Conservation (phyloP, 53 echinoderm and acorn worm genomes). For the Antedon mediterranea region DNA sequence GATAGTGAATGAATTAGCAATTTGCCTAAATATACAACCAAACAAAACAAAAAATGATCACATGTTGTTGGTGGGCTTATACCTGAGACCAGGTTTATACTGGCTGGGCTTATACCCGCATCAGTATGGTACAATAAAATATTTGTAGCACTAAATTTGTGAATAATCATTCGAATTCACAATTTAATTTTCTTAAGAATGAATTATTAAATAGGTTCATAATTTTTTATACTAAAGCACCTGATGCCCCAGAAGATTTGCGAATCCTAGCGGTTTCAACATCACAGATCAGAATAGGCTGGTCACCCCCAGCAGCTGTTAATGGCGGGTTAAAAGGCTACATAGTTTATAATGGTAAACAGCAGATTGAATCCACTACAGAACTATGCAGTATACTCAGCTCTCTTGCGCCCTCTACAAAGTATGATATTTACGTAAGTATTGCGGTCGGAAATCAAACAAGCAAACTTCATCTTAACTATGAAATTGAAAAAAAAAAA, state of each 20-base stretch:
- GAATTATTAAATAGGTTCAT: not conserved
- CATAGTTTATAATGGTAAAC: conserved; percentile 77
- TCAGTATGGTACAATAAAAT: conserved; percentile 5
- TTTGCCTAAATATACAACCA: too few species aligned
- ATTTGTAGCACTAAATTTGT: not conserved
- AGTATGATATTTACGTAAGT: conserved; percentile 79
- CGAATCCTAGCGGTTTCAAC: conserved; percentile 53
- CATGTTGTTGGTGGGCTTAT: too few species aligned
- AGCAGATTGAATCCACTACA: conserved; percentile 57
- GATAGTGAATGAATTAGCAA: too few species aligned
- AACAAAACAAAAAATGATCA: too few species aligned
- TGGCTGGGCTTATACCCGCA: too few species aligned
- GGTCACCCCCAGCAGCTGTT: conserved; percentile 63
- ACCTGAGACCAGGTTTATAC: too few species aligned
- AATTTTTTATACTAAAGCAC: conserved; percentile 25
- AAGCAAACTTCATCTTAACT: too few species aligned
- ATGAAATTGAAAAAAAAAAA: too few species aligned
- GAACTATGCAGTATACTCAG: conserved; percentile 68
- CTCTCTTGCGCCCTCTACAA: conserved; percentile 53
- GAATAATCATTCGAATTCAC: too few species aligned
- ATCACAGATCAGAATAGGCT: conserved; percentile 64
- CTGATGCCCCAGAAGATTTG: conserved; percentile 58
- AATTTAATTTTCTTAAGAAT: not conserved
- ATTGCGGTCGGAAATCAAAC: too few species aligned
- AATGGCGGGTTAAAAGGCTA: conserved; percentile 75